phyloP scores from a whole-genome alignment of 2,113 vertebrate genomes.

The Pseudonaja textilis region DNA sequence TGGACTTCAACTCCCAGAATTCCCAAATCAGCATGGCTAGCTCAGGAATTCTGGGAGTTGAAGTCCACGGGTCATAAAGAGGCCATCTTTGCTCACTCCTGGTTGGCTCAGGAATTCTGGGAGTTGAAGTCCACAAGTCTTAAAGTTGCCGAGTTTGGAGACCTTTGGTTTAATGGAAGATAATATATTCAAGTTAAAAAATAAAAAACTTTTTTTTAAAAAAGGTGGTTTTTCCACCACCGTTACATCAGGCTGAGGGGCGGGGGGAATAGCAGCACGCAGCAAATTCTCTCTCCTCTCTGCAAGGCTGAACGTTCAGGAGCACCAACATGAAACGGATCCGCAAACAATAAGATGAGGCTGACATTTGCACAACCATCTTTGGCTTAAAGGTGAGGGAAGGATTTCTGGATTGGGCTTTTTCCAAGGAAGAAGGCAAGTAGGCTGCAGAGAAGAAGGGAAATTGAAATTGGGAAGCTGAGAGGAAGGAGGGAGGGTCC shows the following conservation, averaged over 20 bases:
- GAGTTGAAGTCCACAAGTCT: no score
- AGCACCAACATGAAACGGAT: background rate
- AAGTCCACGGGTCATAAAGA: no score
- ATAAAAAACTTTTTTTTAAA: no score
- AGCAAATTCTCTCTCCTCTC: background rate
- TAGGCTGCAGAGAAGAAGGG: background rate
- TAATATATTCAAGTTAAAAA: no score
- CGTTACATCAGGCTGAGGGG: rapidly evolving
- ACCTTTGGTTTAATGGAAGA: no score
- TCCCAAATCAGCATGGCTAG: no score
- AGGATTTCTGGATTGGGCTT: background rate
- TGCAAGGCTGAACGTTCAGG: background rate
- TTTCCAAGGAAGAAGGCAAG: background rate
- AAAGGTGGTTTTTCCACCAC: background rate
- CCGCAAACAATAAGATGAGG: background rate
- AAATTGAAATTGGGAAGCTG: background rate
- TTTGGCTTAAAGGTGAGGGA: background rate
- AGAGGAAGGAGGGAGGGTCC: background rate
- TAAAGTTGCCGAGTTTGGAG: no score
- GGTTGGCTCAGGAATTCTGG: no score
- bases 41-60: no score
- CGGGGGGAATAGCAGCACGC: background rate
- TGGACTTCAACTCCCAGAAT: no score
- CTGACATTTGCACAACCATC: background rate
- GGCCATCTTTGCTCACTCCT: no score